phyloP scores from a whole-genome alignment of 1,140 invertebrate genomes.

The Leptinotarsa undecemlineata region DNA sequence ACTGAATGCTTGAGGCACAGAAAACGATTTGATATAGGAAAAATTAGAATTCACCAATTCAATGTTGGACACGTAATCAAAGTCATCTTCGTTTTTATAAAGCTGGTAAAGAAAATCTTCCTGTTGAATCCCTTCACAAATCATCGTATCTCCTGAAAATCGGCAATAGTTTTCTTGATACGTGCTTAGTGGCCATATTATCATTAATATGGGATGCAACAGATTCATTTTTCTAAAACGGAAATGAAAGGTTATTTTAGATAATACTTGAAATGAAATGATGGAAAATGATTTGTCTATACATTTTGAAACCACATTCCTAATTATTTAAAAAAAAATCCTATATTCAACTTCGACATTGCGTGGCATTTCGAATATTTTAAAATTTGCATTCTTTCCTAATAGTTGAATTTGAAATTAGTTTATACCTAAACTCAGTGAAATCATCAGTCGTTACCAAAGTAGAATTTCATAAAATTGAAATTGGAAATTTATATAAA shows the following conservation, averaged over 20 bases:
- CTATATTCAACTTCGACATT: too few relatives aligned
- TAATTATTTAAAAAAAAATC: too few relatives aligned
- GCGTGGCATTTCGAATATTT: too few relatives aligned
- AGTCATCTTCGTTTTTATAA: slow-evolving; percentile 1
- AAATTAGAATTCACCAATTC: neutral
- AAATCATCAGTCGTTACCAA: too few relatives aligned
- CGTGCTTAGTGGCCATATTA: neutral
- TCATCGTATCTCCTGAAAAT: neutral
- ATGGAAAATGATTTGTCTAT: too few relatives aligned
- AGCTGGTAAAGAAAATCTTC: neutral
- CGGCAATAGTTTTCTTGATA: neutral
- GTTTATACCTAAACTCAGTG: too few relatives aligned
- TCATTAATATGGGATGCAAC: neutral
- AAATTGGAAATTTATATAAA: too few relatives aligned
- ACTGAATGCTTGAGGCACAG: neutral
- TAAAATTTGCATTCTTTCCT: too few relatives aligned
- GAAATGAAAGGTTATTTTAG: neutral
- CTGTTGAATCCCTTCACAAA: neutral
- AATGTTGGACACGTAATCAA: neutral
- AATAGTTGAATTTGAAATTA: too few relatives aligned
- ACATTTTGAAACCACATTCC: too few relatives aligned
- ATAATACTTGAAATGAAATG: too few relatives aligned
- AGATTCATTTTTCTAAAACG: neutral
- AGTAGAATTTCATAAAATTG: too few relatives aligned
- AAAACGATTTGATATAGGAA: neutral